Evolutionary conservation across 2,113 vertebrate genomes (phyloP).

Genomic region (Kobus ellipsiprymnus): DNA sequence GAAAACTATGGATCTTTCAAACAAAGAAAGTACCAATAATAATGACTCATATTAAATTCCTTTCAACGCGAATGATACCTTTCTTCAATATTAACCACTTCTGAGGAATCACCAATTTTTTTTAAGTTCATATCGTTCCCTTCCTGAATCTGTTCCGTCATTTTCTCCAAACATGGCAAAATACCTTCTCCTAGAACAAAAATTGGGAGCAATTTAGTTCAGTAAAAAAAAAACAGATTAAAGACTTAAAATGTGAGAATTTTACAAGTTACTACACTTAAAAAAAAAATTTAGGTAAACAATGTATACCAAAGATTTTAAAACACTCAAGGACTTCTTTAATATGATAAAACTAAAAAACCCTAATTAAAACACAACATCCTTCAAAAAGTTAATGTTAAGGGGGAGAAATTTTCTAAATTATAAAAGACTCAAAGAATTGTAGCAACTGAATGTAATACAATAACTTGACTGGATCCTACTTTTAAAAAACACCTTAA

Average conservation of each 20-base stretch:
- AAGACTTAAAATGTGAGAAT: constrained; percentile 17
- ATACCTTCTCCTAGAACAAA: constrained; percentile 70
- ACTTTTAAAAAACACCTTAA: neutral
- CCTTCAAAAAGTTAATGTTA: neutral
- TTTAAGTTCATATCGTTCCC: constrained; percentile 28
- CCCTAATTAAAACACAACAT: neutral
- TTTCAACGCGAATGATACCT: constrained; percentile 69
- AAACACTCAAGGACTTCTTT: neutral
- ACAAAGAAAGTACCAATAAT: neutral
- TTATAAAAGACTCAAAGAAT: neutral
- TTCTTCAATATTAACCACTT: constrained; percentile 76
- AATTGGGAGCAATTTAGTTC: constrained; percentile 42
- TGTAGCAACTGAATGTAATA: neutral
- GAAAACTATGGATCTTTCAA: neutral
- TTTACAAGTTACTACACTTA: constrained; percentile 13
- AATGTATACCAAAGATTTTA: neutral
- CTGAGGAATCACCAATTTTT: constrained; percentile 20
- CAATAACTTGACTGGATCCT: neutral
- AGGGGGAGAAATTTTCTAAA: neutral
- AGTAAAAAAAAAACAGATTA: neutral
- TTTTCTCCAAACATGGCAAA: constrained; percentile 65
- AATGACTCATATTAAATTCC: neutral
- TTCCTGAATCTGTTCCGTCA: constrained; percentile 53
- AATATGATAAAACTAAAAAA: constrained; percentile 13
- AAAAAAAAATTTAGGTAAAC: neutral